Base-by-base conservation (phyloP, 2,888 invertebrate species). In the Dichetophora obliterata region DNA sequence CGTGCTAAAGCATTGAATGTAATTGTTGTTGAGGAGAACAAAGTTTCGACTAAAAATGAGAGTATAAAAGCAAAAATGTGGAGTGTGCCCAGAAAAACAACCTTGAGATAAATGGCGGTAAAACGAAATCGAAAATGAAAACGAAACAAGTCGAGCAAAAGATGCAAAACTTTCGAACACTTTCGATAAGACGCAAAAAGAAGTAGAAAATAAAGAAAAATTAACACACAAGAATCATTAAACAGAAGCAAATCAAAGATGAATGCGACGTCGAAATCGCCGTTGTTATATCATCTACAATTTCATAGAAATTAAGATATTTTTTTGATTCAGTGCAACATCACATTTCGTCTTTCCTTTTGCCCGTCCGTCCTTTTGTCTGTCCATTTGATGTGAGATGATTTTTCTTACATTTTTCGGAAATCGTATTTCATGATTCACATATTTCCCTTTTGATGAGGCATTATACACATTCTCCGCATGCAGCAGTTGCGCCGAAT, bases 401-500 rank as follows among this genome's bases (percentile, higher is more conserved):
- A 19, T 37, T 34, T 24, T 78, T 78, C 86, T 87, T 84, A 87
- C 87, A 82, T 87, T 87, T 83, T 84, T 84, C 31, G 87, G 87
- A 82, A 85, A 87, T 82, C 82, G 84, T 57, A 87, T 84, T 78
- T 87, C 87, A 75, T 84, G 84, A 79, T 85, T 84, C 77, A 86
- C 87, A 81, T 86, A 87, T 85, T 84, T 85, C 9, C 81, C 86
- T 3, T 85, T 82, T 73, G 84, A 84, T 19, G 87, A 87, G 54
- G 83, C 81, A 80, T 87, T 86, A 59, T 83, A 82, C 68, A 87
- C 83, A 70, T 85, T 86, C 72, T 87, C 87, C 61, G 84, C 86
- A 79, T 87, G 86, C 76, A 87, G 78, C 74, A 87, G 77, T 81
- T 87, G 86, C 68, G 87, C 86, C 74, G 87, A 87, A 75, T 86